These are phyloP conservation scores for Piaya cayana DNA, from an alignment of 2,113 vertebrate species.

Conservation along the genomic window DNA sequence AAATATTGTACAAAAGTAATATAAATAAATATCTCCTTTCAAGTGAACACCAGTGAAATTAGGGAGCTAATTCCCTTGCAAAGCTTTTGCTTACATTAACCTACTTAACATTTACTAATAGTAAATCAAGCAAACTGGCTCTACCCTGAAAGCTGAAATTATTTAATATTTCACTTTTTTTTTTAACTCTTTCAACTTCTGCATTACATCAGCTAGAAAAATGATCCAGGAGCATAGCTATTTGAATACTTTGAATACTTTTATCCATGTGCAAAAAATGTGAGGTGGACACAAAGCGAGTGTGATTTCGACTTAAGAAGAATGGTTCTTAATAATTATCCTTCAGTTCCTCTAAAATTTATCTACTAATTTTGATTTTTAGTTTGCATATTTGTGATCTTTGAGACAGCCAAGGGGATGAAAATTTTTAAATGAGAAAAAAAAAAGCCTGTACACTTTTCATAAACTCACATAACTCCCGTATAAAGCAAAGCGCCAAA, in stretches of 20 bases:
- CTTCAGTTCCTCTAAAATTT: neutral
- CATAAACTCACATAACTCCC: neutral
- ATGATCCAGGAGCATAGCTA: neutral
- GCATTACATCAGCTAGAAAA: neutral
- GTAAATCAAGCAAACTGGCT: neutral
- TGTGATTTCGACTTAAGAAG: neutral
- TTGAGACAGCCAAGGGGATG: neutral
- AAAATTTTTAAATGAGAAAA: neutral
- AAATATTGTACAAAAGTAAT: neutral
- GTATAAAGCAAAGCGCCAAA: neutral
- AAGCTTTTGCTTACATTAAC: conserved; percentile 5
- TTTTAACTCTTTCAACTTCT: neutral
- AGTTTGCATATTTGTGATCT: neutral
- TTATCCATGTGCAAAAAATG: neutral
- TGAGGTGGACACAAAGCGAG: neutral
- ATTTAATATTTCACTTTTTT: neutral
- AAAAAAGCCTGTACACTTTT: neutral
- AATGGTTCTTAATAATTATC: neutral
- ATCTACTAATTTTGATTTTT: neutral
- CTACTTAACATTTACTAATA: neutral
- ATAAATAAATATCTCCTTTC: conserved; percentile 17
- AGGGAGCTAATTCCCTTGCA: neutral
- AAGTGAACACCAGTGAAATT: neutral
- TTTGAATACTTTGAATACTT: too few species aligned
- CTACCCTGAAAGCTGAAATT: neutral